Percentiles rank a stretch among this genome's conserved stretches.
Conservation (phyloP, 2,113 vertebrate genomes). For the Percopsis transmontana region DNA sequence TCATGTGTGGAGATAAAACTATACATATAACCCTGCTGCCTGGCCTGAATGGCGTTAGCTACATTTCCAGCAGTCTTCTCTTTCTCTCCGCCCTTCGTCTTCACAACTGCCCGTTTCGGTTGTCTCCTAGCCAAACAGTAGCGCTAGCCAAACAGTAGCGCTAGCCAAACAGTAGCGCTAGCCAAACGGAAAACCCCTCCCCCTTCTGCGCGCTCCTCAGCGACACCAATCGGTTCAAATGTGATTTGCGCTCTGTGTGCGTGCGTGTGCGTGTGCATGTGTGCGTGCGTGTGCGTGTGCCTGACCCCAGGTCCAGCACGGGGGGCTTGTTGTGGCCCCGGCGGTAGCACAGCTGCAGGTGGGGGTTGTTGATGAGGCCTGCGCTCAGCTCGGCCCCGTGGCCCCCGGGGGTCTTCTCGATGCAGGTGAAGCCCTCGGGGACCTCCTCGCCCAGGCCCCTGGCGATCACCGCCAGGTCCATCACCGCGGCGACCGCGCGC, state of each 20-base stretch:
- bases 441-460: conserved; percentile 90
- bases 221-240: no score
- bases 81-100: no score
- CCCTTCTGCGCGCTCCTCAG: no score
- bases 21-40: no score
- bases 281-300: background rate
- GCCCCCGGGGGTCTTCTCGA: conserved; percentile 85
- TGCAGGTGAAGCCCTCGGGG: conserved; percentile 95
- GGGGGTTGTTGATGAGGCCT: conserved; percentile 90
- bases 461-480: conserved; percentile 89
- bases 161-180: no score
- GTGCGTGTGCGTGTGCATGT: background rate
- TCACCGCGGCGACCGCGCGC: conserved; percentile 84
- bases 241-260: background rate
- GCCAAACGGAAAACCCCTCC: no score
- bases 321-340: conserved; percentile 88
- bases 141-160: no score
- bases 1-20: no score
- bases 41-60: no score
- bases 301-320: conserved; percentile 88
- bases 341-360: conserved; percentile 91
- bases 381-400: conserved; percentile 89
- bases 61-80: no score
- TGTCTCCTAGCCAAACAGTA: no score
- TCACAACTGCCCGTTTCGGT: no score